These are phyloP conservation scores for Hemistola chrysoprasaria DNA, from an alignment of 2,888 invertebrate species.

Conservation along the genomic window DNA sequence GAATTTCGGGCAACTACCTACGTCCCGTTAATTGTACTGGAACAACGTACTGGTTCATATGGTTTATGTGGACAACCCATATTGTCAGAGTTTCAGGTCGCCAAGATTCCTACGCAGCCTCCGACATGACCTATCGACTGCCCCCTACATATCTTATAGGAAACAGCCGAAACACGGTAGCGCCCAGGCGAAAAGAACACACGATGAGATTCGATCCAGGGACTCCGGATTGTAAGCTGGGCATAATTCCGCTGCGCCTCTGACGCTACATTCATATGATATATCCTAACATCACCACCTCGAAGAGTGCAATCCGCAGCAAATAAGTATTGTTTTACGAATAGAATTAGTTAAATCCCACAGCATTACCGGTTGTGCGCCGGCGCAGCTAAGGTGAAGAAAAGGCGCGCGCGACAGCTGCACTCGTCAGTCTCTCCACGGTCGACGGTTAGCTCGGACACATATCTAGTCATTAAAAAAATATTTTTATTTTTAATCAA, in stretches of 20 bases:
- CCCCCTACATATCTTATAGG: no score
- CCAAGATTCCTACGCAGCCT: no score
- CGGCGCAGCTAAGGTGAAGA: constrained; percentile 66
- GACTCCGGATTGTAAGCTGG: no score
- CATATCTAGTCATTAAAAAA: constrained; percentile 72
- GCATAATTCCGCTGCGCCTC: no score
- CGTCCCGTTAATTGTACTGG: constrained; percentile 32
- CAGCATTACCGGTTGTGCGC: constrained; percentile 72
- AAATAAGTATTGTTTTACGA: constrained; percentile 62
- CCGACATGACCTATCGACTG: no score
- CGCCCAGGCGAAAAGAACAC: no score
- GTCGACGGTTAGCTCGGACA: constrained; percentile 72
- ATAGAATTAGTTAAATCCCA: constrained; percentile 67
- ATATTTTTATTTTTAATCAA: constrained; percentile 45
- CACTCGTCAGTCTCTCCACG: constrained; percentile 71
- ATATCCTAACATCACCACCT: no score
- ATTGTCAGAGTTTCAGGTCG: no score
- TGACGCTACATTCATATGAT: no score
- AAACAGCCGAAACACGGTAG: no score
- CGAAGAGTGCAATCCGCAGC: constrained; percentile 31
- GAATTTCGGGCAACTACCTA: constrained; percentile 27
- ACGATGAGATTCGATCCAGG: no score
- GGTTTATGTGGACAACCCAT: no score
- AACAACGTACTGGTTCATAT: constrained; percentile 25
- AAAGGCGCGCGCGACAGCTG: constrained; percentile 71